Evolutionary conservation across 2,888 invertebrate genomes (phyloP), one percentile per base, ranked within the genome.

Genomic region (Temnothorax rugatulus): DNA sequence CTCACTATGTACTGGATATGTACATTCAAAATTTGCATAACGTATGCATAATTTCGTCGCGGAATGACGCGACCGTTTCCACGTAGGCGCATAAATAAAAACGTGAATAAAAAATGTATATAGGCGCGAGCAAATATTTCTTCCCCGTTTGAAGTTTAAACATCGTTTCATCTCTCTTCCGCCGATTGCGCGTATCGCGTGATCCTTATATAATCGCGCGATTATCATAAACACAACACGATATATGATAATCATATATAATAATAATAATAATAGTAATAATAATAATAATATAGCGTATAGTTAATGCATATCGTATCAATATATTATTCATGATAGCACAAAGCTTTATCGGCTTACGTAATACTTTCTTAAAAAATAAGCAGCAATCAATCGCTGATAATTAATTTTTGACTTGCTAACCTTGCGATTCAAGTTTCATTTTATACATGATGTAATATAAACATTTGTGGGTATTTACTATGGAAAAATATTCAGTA

Each of bases 31-130:
- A 66, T 66, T 66, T 66, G 25, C 44, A 66, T 66, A 66, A 3
- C 25, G 15, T 44, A 66, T 44, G 64, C 44, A 66, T 66, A 66
- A 66, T 66, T 66, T 66, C 4, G 15, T 66, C 4, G 9, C 44
- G 4, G 15, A 25, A 66, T 66, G 66, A 66, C 44, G 9, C 15
- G 18, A 9, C 44, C 4, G 9, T 44, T 44, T 64, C 3, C 18
- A 44, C 18, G 4, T 25, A 25, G 44, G 41, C 9, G 13, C 25
- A 4, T 25, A 66, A 25, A 44, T 8, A n/a, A 21, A 38, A 15
- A 7, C 4, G 9, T 13, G 8, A 1, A 3, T 21, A 25, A n/a
- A 18, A 61, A 34, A 44, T 4, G 4, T 29, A 25, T 0, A 41
- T 5, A 7, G 13, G 0, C 13, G 13, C 3, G 44, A 25, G 25